Evolutionary conservation across 2,888 invertebrate species (phyloP), one percentile per base, ranked within the genome.

Genomic region (Pherbina coryleti): DNA sequence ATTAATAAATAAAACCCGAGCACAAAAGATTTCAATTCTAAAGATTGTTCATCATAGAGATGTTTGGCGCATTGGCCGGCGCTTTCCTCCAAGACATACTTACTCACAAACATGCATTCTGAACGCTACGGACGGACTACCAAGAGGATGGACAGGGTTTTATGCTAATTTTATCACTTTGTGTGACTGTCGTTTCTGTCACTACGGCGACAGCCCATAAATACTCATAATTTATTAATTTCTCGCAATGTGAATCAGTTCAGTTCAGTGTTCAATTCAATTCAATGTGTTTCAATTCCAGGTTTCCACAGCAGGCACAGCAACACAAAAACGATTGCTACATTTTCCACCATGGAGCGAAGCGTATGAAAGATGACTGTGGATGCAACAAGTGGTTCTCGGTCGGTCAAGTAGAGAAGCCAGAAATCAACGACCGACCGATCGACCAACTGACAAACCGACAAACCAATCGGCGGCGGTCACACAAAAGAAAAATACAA

Each of bases 151-250:
- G 69, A 78, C 78, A 71, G 75, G 84, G 85, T 86, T 88, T 88
- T 88, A 89, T 88, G 88, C 87, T 89, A 89, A 89, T 88, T 88
- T 89, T 89, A 88, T 88, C 88, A 88, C 88, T 88, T 88, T 88
- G 89, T 89, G 88, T 86, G 88, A 87, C 89, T 87, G 88, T 89
- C 88, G 85, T 79, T 75, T 83, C 83, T 85, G 85, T 85, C 85
- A 85, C 84, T 83, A 81, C 79, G 84, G 82, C 86, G 88, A 88
- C 88, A 88, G 88, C 87, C 86, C 88, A 88, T 87, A 87, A 87
- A 88, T 88, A 88, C 88, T 86, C 84, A 87, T 88, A 88, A 87
- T 87, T 87, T 87, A 87, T 88, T 87, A 87, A 84, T 83, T 83
- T 81, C 83, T 83, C 79, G 75, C 67, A 82, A 81, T 81, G 79